These are phyloP conservation scores for Celastrina argiolus DNA, from an alignment of 2,888 invertebrate species.

Conservation along the genomic window DNA sequence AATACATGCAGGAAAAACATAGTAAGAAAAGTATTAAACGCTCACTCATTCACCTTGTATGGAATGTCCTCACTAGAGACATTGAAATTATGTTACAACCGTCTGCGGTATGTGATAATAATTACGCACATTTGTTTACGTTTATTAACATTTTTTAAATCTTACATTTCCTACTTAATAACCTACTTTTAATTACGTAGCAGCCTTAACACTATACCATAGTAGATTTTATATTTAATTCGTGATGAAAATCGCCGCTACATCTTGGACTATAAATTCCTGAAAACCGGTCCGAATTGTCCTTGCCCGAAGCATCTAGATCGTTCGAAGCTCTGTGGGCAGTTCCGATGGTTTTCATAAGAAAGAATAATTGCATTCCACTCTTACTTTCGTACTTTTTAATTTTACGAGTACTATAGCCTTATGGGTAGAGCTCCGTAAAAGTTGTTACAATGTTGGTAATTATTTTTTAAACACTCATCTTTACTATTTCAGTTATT, in stretches of 20 bases:
- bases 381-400: neutral
- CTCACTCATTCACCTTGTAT: conserved; percentile 5
- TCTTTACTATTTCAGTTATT: too few relatives aligned
- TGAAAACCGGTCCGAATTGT: conserved; percentile 49
- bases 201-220: neutral
- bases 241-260: conserved; percentile 8
- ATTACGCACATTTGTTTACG: conserved; percentile 11
- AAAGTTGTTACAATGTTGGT: too few relatives aligned
- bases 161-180: neutral
- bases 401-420: neutral
- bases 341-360: conserved; percentile 30
- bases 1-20: neutral
- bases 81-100: conserved; percentile 4
- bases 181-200: neutral
- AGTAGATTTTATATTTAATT: neutral
- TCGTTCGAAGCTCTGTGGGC: conserved; percentile 35
- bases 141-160: neutral
- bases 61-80: conserved; percentile 4
- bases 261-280: conserved; percentile 41
- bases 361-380: neutral
- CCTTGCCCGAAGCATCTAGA: conserved; percentile 52
- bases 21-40: neutral
- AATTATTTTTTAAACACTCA: too few relatives aligned
- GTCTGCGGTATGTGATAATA: neutral
- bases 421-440: neutral